Evolutionary conservation across 2,797 vertebrate genomes (phyloP), one percentile per base, ranked within the genome.

Genomic region (Mus minutoides): DNA sequence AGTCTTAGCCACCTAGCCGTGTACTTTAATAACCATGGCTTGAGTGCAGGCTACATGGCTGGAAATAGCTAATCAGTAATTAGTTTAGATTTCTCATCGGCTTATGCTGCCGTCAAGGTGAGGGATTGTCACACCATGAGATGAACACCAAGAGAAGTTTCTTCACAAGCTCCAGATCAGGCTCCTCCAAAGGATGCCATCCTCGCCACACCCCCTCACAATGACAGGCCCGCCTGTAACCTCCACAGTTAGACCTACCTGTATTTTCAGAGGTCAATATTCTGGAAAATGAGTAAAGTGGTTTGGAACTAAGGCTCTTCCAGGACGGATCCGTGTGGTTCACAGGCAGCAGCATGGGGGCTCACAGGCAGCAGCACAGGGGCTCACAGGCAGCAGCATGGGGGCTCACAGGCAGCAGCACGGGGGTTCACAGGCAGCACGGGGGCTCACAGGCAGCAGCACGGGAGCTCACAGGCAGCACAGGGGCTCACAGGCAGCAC

Each of bases 21-120:
- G 37, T 87, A 24, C 91, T 96, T 93, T 83, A n/a, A 77, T 91
- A 92, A 96, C 90, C 64, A 77, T 71, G 40, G 24, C 49, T 95
- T 84, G 71, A 88, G 80, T 90, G 96, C 84, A 85, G 62, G 77
- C 1, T 49, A 6, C 54, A 80, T 19, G 78, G 26, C 26, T 95
- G 14, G 52, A 84, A 93, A 78, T 92, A 69, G 85, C 71, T 92
- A 73, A 34, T n/a, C 31, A 13, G 43, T 93, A n/a, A 31, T 86
- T 67, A 34, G 5, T 83, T 89, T 93, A 91, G 29, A 29, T 76
- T 96, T 76, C 87, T 43, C 82, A 54, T 89, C 5, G 19, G 6
- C 31, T 40, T 94, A 49, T 10, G 56, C 64, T 26, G 14, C 34
- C 7, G 76, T 86, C 77, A 88, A 67, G 31, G 62, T 71, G 49